These are phyloP conservation scores for Diachasmimorpha longicaudata DNA, from an alignment of 1,140 invertebrate genomes.

Conservation along the genomic window DNA sequence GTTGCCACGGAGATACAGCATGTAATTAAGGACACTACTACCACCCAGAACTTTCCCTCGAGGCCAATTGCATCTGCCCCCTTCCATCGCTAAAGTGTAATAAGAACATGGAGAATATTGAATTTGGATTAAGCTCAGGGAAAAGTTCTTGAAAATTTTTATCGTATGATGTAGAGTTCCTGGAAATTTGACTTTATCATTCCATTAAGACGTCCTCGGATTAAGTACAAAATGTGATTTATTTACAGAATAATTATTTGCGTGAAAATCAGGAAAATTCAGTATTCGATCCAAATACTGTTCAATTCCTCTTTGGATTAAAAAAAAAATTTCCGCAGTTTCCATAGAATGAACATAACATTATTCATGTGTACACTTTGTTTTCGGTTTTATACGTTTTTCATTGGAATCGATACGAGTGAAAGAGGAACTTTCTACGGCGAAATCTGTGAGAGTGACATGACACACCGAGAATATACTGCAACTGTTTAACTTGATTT, in stretches of 20 bases:
- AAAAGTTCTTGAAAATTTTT: no score
- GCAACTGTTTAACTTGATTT: background rate
- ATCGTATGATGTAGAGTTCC: no score
- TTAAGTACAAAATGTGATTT: no score
- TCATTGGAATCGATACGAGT: background rate
- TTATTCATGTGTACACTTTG: background rate
- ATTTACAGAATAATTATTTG: no score
- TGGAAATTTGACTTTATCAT: no score
- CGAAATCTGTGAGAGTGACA: background rate
- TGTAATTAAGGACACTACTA: slow-evolving; percentile 91
- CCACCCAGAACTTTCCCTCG: slow-evolving; percentile 82
- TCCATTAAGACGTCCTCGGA: no score
- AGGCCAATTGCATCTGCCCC: slow-evolving; percentile 85
- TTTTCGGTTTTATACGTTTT: background rate
- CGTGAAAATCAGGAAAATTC: no score
- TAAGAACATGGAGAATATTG: background rate
- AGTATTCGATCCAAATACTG: no score
- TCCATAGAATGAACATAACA: no score
- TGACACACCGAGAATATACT: background rate
- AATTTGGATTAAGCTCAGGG: no score
- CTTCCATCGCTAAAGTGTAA: slow-evolving; percentile 73
- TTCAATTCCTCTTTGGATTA: no score
- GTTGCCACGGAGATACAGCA: slow-evolving; percentile 95
- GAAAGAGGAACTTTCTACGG: slow-evolving; percentile 1
- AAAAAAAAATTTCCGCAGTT: no score